Evolutionary conservation across 2,113 vertebrate genomes (phyloP).

Genomic region (Clarias batrachus): DNA sequence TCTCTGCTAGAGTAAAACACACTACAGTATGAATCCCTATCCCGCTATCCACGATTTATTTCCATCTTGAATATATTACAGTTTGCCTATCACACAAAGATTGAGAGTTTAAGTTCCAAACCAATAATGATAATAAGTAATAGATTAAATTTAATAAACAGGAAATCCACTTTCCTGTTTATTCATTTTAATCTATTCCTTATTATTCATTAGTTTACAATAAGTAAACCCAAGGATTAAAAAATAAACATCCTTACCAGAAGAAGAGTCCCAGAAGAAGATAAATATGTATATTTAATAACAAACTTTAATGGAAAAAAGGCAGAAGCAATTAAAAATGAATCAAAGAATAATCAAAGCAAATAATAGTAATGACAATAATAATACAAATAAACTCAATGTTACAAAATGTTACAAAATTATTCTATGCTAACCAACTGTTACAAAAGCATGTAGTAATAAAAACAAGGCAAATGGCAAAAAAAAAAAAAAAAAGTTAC

Average conservation of each 20-base stretch:
- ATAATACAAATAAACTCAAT: background rate
- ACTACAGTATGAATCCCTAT: background rate
- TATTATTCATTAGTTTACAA: background rate
- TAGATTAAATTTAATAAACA: too few species aligned
- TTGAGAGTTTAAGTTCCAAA: background rate
- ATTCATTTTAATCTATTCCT: background rate
- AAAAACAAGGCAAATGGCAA: background rate
- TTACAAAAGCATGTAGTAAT: background rate
- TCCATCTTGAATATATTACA: background rate
- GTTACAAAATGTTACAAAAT: background rate
- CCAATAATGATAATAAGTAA: too few species aligned
- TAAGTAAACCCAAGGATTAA: background rate
- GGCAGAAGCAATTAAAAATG: background rate
- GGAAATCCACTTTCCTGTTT: background rate
- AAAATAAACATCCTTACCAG: constrained; percentile 12
- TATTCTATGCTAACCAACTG: background rate
- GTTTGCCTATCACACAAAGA: background rate
- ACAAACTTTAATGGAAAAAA: background rate
- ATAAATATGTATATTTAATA: background rate
- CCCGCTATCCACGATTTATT: background rate
- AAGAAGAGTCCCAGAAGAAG: background rate
- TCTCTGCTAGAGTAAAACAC: background rate
- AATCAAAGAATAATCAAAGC: background rate
- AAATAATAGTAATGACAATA: background rate
- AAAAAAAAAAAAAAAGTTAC: background rate